Conservation (phyloP, 2,888 invertebrate species). For the Mythimna loreyi region DNA sequence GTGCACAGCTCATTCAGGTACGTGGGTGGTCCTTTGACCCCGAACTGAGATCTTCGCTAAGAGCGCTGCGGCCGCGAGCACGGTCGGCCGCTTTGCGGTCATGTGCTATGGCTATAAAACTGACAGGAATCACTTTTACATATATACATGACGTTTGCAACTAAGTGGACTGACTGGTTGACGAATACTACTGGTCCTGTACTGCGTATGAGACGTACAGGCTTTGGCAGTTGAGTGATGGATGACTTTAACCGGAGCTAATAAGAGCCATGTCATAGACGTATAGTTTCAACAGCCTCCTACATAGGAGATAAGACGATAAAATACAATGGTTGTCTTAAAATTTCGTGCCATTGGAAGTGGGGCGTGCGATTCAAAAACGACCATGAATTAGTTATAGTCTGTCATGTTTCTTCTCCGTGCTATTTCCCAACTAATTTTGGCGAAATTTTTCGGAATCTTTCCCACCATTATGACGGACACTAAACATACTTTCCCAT, state of each 20-base stretch:
- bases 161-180: slow-evolving; percentile 2
- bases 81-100: slow-evolving; percentile 41
- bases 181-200: neutral
- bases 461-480: slow-evolving; percentile 54
- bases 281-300: neutral
- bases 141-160: neutral
- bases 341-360: slow-evolving; percentile 8
- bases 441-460: slow-evolving; percentile 38
- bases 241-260: neutral
- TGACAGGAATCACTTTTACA: slow-evolving; percentile 11
- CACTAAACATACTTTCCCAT: slow-evolving; percentile 47
- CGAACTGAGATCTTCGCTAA: slow-evolving; percentile 44
- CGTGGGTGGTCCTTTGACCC: slow-evolving; percentile 61
- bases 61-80: slow-evolving; percentile 28
- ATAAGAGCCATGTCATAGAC: neutral
- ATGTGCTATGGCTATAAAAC: slow-evolving; percentile 20
- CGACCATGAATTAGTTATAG: slow-evolving; percentile 24
- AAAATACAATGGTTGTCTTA: slow-evolving; percentile 21
- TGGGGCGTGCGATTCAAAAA: slow-evolving; percentile 46
- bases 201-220: neutral
- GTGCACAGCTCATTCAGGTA: slow-evolving; percentile 55
- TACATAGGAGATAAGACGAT: neutral
- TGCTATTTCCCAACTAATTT: slow-evolving; percentile 52
- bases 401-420: slow-evolving; percentile 15
- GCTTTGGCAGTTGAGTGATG: neutral